These are phyloP conservation scores for Netelia virgata DNA, from an alignment of 2,888 invertebrate species.

Conservation along the genomic window DNA sequence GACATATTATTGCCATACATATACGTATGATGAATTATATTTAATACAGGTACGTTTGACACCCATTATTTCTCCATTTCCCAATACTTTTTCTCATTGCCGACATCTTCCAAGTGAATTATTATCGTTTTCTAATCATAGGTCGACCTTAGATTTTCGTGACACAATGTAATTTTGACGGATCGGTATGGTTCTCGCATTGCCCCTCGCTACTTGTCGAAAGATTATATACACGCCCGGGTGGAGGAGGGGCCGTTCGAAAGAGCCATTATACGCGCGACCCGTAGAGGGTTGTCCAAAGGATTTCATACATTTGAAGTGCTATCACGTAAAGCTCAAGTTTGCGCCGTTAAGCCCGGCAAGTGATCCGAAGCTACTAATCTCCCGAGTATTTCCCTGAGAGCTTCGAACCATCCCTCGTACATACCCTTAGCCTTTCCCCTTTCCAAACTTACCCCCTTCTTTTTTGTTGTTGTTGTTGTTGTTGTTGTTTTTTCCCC, in stretches of 20 bases:
- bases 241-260: slow-evolving; percentile 41
- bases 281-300: slow-evolving; percentile 44
- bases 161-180: slow-evolving; percentile 19
- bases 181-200: background rate
- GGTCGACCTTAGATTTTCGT: slow-evolving; percentile 7
- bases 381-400: slow-evolving; percentile 67
- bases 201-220: slow-evolving; percentile 4
- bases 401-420: slow-evolving; percentile 30
- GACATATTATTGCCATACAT: too few relatives aligned
- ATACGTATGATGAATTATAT: too few relatives aligned
- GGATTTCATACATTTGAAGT: slow-evolving; percentile 70
- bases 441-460: slow-evolving; percentile 17
- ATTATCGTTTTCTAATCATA: too few relatives aligned
- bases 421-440: background rate
- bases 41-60: too few relatives aligned
- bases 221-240: slow-evolving; percentile 40
- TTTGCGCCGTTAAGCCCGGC: slow-evolving; percentile 68
- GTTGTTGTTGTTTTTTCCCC: slow-evolving; percentile 12
- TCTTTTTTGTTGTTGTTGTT: slow-evolving; percentile 15
- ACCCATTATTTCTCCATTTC: too few relatives aligned
- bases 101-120: too few relatives aligned
- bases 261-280: slow-evolving; percentile 51
- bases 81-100: too few relatives aligned
- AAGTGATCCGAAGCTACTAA: slow-evolving; percentile 70
- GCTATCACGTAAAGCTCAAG: slow-evolving; percentile 71